These are phyloP conservation scores for Drosophila serrata DNA, from an alignment of 1,140 invertebrate species.

Conservation along the genomic window DNA sequence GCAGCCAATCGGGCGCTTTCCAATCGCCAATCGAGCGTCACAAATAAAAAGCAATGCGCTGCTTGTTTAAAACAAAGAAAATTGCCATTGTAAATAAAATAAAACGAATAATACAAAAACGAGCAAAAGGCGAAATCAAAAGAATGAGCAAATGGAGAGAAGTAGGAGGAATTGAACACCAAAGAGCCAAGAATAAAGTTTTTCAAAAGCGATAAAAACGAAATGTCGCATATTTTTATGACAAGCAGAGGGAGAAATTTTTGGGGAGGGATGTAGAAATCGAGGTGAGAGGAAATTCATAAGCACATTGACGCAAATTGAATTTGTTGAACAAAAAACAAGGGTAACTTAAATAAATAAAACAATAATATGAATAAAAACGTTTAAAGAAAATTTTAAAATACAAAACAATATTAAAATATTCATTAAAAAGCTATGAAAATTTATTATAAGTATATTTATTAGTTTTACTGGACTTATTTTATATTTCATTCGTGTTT, in stretches of 20 bases:
- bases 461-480: no score
- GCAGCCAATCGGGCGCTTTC: slow-evolving; percentile 79
- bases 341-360: slow-evolving; percentile 28
- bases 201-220: slow-evolving; percentile 85
- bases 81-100: slow-evolving; percentile 81
- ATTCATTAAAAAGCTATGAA: neutral
- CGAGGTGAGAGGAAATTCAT: slow-evolving; percentile 25
- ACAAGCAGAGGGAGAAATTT: slow-evolving; percentile 38
- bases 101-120: slow-evolving; percentile 47
- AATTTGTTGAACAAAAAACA: slow-evolving; percentile 56
- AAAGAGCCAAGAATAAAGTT: slow-evolving; percentile 77
- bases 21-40: slow-evolving; percentile 75
- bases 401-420: neutral
- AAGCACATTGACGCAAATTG: slow-evolving; percentile 63
- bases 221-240: slow-evolving; percentile 85
- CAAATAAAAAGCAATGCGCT: slow-evolving; percentile 82
- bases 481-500: neutral
- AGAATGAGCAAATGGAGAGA: slow-evolving; percentile 33
- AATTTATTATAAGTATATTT: neutral
- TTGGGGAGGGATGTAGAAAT: slow-evolving; percentile 2
- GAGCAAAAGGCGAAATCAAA: slow-evolving; percentile 16
- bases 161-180: slow-evolving; percentile 51
- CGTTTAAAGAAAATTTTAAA: slow-evolving; percentile 17
- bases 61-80: slow-evolving; percentile 82
- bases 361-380: slow-evolving; percentile 18